phyloP scores from a whole-genome alignment of 2,797 vertebrate genomes.

The Phalloptychus januarius region DNA sequence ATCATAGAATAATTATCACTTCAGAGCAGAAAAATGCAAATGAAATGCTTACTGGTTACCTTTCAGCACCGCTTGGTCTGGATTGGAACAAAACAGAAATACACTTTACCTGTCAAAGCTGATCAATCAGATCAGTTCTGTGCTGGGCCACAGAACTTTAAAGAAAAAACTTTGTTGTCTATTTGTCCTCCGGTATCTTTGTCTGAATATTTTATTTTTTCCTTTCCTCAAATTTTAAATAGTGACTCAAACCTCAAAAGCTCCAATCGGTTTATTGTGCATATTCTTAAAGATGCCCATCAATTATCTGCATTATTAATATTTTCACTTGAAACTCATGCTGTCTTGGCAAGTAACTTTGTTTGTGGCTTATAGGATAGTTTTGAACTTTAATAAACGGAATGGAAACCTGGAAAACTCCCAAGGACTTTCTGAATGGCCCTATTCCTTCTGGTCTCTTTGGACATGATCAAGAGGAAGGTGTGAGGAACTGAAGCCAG shows the following conservation, averaged over 20 bases:
- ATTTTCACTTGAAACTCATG: neutral
- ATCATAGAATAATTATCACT: neutral
- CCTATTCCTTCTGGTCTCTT: conserved; percentile 58
- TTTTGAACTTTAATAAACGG: neutral
- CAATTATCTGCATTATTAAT: conserved; percentile 13
- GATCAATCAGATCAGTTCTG: neutral
- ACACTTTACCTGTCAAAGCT: neutral
- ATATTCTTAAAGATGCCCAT: conserved; percentile 12
- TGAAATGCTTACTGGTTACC: neutral
- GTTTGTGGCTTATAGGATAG: neutral
- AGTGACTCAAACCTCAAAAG: neutral
- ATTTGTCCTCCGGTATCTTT: neutral
- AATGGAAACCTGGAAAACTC: neutral
- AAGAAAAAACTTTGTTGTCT: neutral
- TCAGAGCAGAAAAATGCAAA: neutral
- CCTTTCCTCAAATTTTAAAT: conserved; percentile 1
- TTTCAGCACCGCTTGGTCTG: neutral
- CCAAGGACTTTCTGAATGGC: conserved; percentile 51
- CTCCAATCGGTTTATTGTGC: neutral
- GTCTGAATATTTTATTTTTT: conserved; percentile 6
- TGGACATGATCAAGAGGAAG: conserved; percentile 26
- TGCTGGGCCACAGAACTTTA: conserved; percentile 3
- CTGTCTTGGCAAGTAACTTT: neutral
- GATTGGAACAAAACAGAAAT: neutral
- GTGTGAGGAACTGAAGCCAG: conserved; percentile 46